Conservation (phyloP, 2,888 invertebrate genomes). For the Macropis europaea region DNA sequence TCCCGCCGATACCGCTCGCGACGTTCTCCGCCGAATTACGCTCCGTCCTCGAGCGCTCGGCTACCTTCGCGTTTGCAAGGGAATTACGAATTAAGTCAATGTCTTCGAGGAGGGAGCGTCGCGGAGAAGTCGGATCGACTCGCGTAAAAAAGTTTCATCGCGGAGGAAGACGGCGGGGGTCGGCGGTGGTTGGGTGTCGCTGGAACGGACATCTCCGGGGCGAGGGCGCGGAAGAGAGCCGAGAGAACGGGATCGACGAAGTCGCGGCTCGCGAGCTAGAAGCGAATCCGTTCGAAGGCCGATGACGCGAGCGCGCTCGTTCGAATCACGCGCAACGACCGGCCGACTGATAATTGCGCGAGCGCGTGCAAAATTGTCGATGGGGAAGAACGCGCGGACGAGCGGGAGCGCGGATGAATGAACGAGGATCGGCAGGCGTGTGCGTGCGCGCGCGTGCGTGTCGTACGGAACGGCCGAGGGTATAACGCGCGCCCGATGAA, state of each 20-base stretch:
- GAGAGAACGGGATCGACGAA: conserved; percentile 26
- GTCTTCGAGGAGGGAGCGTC: not conserved
- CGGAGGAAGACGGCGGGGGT: not conserved
- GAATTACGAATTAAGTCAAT: conserved; percentile 43
- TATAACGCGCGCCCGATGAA: conserved; percentile 16
- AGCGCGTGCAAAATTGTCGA: not conserved
- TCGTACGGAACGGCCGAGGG: too few species aligned
- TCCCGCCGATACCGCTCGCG: not conserved
- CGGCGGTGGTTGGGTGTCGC: not conserved
- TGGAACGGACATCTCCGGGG: not conserved
- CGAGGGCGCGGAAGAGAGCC: not conserved
- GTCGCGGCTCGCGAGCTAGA: conserved; percentile 6
- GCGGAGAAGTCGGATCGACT: not conserved
- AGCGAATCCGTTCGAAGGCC: conserved; percentile 32
- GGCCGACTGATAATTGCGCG: conserved; percentile 38
- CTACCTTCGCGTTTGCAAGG: conserved; percentile 22
- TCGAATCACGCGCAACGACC: conserved; percentile 37
- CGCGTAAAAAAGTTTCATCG: conserved; percentile 8
- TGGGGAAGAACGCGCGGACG: not conserved
- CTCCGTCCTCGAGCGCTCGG: not conserved
- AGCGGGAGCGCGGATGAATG: not conserved
- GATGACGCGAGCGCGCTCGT: conserved; percentile 32
- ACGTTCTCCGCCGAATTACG: conserved; percentile 19
- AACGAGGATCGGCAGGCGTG: not conserved
- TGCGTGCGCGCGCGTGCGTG: not conserved